Evolutionary conservation across 2,797 vertebrate species (phyloP), one percentile per base, ranked within the genome.

Genomic region (Melanotaenia trifasciata): DNA sequence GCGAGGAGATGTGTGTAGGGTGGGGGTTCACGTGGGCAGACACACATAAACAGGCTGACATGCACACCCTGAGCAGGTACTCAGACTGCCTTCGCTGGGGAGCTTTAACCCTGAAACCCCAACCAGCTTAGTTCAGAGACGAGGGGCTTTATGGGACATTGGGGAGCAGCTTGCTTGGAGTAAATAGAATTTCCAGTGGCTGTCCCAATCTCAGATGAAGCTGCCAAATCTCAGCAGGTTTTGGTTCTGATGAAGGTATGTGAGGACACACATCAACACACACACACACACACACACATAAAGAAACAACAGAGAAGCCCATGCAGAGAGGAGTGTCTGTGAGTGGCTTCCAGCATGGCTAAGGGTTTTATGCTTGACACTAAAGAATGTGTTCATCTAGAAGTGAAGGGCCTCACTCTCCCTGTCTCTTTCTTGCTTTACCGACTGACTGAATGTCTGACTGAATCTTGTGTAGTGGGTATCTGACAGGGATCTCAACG

Each of bases 71-170:
- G 8, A 72, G 83, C 85, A 92, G 88, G 87, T 90, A 90, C 87
- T 89, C 82, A 30, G 81, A 82, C 91, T 83, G 73, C 67, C 3
- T 75, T 89, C 89, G 66, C 87, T 79, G 84, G 87, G 87, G 90
- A 90, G 88, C 80, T 83, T 88, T 92, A 92, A 93, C 89, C 90
- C 87, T 58, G 84, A 80, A 92, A 92, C 89, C 89, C 85, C 43
- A 81, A 76, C 87, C 83, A 78, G 87, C 85, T 91, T 87, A 89
- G 87, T 89, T 91, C 83, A 90, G 83, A 89, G 77, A 86, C 72
- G 43, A 77, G 70, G 71, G 83, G 88, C 84, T 92, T 92, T 92
- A 89, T 79, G 78, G 87, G 87, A 86, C 89, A 58, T 90, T 58
- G 63, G 91, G 89, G 90, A 92, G 82, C 79, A 60, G 76, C 85